Percentiles rank a stretch among this genome's conserved stretches.
phyloP scores from a whole-genome alignment of 2,113 vertebrate species.

The Calidris pugnax region DNA sequence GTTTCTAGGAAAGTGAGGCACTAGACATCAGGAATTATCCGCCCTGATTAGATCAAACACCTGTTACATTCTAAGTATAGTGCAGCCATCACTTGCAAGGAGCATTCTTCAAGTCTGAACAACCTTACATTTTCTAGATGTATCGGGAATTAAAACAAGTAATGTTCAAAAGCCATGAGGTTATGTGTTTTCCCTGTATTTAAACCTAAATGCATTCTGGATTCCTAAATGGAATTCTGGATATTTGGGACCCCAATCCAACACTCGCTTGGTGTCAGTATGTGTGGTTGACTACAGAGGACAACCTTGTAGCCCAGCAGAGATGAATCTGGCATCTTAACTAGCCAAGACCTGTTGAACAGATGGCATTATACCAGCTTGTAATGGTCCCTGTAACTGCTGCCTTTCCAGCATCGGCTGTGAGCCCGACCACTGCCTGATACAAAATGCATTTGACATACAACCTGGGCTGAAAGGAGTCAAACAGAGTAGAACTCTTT shows the following conservation, averaged over 20 bases:
- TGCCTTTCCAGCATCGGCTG: neutral
- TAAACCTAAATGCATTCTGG: neutral
- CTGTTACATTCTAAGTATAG: neutral
- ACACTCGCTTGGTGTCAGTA: rapidly evolving
- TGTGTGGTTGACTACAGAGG: neutral
- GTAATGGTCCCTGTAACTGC: neutral
- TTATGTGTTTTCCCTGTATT: neutral
- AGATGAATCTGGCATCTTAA: neutral
- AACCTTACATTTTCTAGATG: neutral
- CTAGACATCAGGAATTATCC: neutral
- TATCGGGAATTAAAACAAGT: neutral
- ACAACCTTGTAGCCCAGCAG: neutral
- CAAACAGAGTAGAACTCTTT: neutral
- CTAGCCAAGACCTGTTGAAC: neutral
- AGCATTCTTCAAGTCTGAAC: neutral
- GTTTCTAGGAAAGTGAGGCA: neutral
- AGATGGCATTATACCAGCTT: neutral
- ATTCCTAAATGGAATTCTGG: neutral
- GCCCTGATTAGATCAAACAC: neutral
- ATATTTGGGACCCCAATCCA: neutral
- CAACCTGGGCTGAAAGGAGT: neutral
- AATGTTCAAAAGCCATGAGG: neutral
- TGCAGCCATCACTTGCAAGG: neutral
- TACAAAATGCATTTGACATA: neutral
- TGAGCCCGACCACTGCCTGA: neutral